A percentile compares a stretch with the other conserved stretches of the same genome.
These are phyloP conservation scores for Drosophila mercatorum DNA, from an alignment of 2,888 invertebrate species.

Conservation along the genomic window DNA sequence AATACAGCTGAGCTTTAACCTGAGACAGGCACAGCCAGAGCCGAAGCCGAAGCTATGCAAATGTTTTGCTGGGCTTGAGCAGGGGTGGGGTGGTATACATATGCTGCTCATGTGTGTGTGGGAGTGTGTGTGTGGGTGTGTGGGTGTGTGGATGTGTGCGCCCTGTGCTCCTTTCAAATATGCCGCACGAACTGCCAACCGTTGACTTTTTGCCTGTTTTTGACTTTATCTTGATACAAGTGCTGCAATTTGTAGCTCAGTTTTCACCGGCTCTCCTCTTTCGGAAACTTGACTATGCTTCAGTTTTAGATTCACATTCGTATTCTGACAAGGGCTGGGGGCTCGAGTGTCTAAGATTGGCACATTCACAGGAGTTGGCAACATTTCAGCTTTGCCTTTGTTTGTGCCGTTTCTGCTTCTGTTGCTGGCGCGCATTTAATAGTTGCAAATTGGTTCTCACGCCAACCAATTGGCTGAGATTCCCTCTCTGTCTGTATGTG, in stretches of 20 bases:
- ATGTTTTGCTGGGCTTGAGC: constrained; percentile 17
- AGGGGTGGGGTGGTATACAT: constrained; percentile 1
- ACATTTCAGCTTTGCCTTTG: constrained; percentile 37
- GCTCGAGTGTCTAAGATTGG: constrained; percentile 43
- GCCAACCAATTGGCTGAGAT: constrained; percentile 50
- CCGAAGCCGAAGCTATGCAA: constrained; percentile 38
- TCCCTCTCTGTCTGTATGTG: constrained; percentile 2
- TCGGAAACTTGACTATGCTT: constrained; percentile 23
- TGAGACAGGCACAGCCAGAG: constrained; percentile 1
- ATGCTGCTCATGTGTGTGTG: background rate
- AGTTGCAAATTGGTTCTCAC: constrained; percentile 77
- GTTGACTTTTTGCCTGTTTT: constrained; percentile 65
- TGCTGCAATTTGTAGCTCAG: constrained; percentile 73
- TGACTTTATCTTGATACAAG: constrained; percentile 77
- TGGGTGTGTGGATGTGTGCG: background rate
- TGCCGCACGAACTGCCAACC: constrained; percentile 56
- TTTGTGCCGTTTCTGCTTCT: constrained; percentile 29
- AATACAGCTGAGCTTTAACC: constrained; percentile 20
- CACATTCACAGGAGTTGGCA: constrained; percentile 51
- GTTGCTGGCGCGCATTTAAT: constrained; percentile 73
- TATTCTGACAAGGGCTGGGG: constrained; percentile 17
- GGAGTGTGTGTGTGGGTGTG: background rate
- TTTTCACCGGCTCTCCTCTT: constrained; percentile 36
- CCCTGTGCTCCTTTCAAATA: constrained; percentile 41
- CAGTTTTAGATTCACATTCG: constrained; percentile 13